Conservation (phyloP, 2,113 vertebrate genomes). For the Pycnonotus jocosus region DNA sequence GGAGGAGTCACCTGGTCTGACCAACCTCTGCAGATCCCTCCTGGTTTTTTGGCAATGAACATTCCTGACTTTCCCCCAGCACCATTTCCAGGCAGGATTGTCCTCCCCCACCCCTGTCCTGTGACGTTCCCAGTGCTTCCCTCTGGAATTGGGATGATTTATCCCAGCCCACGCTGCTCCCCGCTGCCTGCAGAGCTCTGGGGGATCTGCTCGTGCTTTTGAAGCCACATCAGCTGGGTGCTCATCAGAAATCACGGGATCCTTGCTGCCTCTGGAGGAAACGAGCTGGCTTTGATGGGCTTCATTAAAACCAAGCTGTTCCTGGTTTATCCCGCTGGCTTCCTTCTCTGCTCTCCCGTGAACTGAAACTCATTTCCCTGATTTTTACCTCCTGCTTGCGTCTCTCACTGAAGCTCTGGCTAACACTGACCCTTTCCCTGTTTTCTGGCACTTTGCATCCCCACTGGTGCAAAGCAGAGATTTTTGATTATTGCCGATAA, state of each 20-base stretch:
- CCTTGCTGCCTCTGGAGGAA: neutral
- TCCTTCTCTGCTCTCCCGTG: neutral
- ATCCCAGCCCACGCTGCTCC: neutral
- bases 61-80: no score
- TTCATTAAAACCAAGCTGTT: constrained; percentile 14
- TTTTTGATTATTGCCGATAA: neutral
- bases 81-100: neutral
- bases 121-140: neutral
- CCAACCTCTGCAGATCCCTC: neutral
- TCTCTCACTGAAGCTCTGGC: neutral
- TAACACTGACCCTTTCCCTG: neutral
- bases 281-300: neutral
- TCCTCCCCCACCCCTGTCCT: neutral
- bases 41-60: neutral
- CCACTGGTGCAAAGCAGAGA: neutral
- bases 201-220: neutral
- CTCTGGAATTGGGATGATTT: neutral
- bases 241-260: neutral
- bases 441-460: no score
- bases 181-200: neutral
- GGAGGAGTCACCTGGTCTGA: neutral
- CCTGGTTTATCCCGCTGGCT: neutral
- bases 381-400: neutral
- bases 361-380: neutral
- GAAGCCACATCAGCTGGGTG: neutral